Conservation (phyloP, 1,140 invertebrate species). For the Pogonomyrmex barbatus region DNA sequence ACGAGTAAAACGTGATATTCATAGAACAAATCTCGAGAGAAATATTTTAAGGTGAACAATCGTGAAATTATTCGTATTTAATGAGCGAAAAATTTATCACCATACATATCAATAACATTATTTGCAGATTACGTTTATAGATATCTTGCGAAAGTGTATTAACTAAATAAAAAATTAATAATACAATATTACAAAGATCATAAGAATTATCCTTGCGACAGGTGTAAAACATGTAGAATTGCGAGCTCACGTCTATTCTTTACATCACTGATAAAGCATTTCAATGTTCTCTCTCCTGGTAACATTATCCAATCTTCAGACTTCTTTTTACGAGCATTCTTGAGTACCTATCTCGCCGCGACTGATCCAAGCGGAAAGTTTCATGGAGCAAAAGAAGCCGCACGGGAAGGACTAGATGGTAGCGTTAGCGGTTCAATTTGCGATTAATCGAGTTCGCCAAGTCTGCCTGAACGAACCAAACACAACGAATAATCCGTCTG, state of each 20-base stretch:
- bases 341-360: conserved; percentile 49
- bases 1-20: background rate
- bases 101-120: background rate
- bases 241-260: background rate
- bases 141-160: background rate
- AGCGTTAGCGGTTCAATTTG: conserved; percentile 61
- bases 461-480: conserved; percentile 24
- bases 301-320: conserved; percentile 41
- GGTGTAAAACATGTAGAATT: conserved; percentile 1
- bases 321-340: conserved; percentile 55
- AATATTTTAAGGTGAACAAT: background rate
- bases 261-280: conserved; percentile 36
- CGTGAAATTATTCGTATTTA: conserved; percentile 24
- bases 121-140: background rate
- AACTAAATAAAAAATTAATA: background rate
- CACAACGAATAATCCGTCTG: conserved; percentile 6
- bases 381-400: conserved; percentile 52
- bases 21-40: background rate
- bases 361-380: conserved; percentile 55
- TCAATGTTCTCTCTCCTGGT: conserved; percentile 18
- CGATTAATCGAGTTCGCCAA: conserved; percentile 56
- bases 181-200: background rate
- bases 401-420: conserved; percentile 20
- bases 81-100: conserved; percentile 1
- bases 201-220: background rate